These are phyloP conservation scores for Cyprinus carpio DNA, from an alignment of 2,113 vertebrate genomes.

Conservation along the genomic window DNA sequence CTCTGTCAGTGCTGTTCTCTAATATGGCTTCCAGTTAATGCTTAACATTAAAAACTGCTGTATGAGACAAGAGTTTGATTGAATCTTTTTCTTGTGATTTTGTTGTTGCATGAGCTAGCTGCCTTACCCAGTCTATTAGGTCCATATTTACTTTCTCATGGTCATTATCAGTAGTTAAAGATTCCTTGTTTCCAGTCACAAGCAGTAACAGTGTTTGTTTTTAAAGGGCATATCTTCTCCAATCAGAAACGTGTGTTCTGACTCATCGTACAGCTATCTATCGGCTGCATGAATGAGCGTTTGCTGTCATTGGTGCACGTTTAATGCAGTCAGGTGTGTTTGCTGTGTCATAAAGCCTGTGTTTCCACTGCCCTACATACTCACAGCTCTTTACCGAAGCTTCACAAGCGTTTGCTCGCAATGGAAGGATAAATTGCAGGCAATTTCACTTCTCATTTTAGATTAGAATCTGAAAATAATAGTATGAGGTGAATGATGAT, in stretches of 20 bases:
- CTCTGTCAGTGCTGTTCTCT: not conserved
- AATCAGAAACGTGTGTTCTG: conserved; percentile 48
- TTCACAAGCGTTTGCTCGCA: not conserved
- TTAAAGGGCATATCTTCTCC: conserved; percentile 50
- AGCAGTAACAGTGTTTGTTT: conserved; percentile 45
- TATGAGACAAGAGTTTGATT: not conserved
- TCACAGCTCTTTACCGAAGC: conserved; percentile 36
- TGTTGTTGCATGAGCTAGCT: not conserved
- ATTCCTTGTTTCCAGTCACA: not conserved
- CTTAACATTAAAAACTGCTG: not conserved
- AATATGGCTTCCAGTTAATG: not conserved
- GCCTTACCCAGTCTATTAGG: not conserved
- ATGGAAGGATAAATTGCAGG: not conserved
- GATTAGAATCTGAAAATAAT: not conserved
- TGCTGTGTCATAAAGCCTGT: conserved; percentile 57
- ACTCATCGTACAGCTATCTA: conserved; percentile 59
- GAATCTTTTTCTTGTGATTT: not conserved
- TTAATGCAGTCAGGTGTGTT: conserved; percentile 69
- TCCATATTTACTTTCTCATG: not conserved
- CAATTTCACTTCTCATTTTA: not conserved
- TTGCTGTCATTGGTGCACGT: conserved; percentile 66
- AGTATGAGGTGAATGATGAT: not conserved
- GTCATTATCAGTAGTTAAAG: not conserved
- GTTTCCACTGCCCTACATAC: conserved; percentile 43
- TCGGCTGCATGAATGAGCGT: conserved; percentile 55